phyloP scores from a whole-genome alignment of 1,140 invertebrate genomes.

The Bombus affinis region DNA sequence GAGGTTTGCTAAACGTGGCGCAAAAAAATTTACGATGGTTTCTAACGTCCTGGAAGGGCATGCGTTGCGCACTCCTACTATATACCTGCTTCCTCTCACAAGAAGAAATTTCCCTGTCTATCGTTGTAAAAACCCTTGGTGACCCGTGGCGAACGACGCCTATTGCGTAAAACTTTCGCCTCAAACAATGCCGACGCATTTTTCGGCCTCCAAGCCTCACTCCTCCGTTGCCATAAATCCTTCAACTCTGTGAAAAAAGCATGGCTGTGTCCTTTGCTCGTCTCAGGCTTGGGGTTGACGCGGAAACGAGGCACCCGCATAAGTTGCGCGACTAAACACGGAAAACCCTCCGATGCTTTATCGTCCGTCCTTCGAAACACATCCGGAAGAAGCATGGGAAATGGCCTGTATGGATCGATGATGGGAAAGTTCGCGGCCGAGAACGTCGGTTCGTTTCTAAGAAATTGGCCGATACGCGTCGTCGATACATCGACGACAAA shows the following conservation, averaged over 20 bases:
- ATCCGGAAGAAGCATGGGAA: neutral
- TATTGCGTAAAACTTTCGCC: conserved; percentile 69
- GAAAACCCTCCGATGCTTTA: neutral
- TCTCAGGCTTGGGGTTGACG: neutral
- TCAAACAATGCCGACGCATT: conserved; percentile 64
- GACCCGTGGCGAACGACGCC: conserved; percentile 45
- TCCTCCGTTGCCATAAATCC: conserved; percentile 54
- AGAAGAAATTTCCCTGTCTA: conserved; percentile 44
- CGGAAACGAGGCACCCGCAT: conserved; percentile 23
- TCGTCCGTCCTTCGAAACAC: neutral
- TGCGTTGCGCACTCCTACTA: neutral
- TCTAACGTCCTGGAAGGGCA: conserved; percentile 1
- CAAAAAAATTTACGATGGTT: conserved; percentile 50
- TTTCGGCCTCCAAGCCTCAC: conserved; percentile 38
- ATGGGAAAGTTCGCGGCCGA: neutral
- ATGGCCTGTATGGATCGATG: neutral
- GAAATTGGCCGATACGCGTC: neutral
- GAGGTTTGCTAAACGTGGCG: neutral
- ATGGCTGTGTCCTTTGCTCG: neutral
- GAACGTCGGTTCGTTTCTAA: neutral
- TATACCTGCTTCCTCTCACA: conserved; percentile 22
- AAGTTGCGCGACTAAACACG: conserved; percentile 4
- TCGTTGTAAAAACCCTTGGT: conserved; percentile 33
- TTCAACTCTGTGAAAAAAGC: conserved; percentile 52
- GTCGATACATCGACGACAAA: conserved; percentile 39